A percentile compares a stretch with the other conserved stretches of the same genome.
These are phyloP conservation scores for Petrocephalus microphthalmus DNA, from an alignment of 2,113 vertebrate species.

Conservation along the genomic window DNA sequence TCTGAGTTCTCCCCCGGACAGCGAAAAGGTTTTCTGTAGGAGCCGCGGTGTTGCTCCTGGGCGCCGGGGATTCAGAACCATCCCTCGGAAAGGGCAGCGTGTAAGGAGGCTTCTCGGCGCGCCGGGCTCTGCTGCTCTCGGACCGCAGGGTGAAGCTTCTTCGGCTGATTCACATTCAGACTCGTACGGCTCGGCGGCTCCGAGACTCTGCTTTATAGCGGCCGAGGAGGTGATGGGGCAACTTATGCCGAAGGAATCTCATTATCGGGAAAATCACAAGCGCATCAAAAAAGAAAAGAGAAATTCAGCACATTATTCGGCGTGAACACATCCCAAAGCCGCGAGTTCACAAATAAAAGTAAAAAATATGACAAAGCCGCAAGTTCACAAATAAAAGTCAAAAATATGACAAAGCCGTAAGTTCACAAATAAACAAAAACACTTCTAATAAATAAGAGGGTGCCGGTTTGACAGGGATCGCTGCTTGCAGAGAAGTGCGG, in stretches of 20 bases:
- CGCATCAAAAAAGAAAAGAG: background rate
- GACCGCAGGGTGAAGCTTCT: conserved; percentile 31
- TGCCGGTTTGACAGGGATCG: too few species aligned
- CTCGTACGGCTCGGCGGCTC: conserved; percentile 33
- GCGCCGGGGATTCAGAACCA: conserved; percentile 77
- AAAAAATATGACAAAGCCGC: too few species aligned
- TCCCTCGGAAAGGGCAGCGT: conserved; percentile 72
- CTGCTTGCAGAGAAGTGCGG: conserved; percentile 8
- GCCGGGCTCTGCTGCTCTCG: conserved; percentile 38
- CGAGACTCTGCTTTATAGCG: conserved; percentile 32
- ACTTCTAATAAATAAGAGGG: conserved; percentile 4
- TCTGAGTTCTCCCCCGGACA: conserved; percentile 60
- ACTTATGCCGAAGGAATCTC: conserved; percentile 59
- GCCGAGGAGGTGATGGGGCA: conserved; percentile 54
- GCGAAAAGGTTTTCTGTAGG: conserved; percentile 69
- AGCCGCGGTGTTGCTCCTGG: conserved; percentile 82
- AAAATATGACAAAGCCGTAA: too few species aligned
- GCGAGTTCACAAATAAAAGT: background rate
- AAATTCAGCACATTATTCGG: background rate
- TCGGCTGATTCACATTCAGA: conserved; percentile 33
- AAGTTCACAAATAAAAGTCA: background rate
- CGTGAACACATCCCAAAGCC: background rate
- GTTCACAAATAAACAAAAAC: background rate
- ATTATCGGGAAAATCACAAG: background rate
- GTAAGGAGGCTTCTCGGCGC: conserved; percentile 44